These are phyloP conservation scores for Lamellibrachia columna DNA, from an alignment of 2,888 invertebrate genomes.

Conservation along the genomic window DNA sequence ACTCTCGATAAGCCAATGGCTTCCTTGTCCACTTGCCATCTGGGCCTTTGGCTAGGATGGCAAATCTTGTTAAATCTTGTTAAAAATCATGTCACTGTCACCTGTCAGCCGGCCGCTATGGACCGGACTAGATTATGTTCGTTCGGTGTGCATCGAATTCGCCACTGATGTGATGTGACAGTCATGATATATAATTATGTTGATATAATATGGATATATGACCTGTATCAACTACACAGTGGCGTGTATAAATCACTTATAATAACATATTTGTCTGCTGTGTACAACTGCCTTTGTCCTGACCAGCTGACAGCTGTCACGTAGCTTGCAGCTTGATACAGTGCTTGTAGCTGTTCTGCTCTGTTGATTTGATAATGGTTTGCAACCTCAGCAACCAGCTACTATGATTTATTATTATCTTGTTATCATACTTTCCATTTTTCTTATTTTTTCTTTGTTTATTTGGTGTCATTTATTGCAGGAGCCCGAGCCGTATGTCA, in stretches of 20 bases:
- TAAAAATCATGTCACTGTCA: neutral
- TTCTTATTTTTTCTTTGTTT: neutral
- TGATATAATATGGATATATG: neutral
- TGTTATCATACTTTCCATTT: neutral
- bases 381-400: neutral
- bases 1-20: too few species aligned
- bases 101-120: neutral
- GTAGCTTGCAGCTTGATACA: neutral
- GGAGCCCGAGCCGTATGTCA: neutral
- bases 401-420: neutral
- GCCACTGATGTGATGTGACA: neutral
- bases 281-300: neutral
- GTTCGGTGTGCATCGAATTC: neutral
- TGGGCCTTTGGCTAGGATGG: too few species aligned
- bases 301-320: neutral
- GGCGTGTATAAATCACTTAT: neutral
- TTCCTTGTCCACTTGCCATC: too few species aligned
- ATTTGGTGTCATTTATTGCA: neutral
- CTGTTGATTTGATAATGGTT: neutral
- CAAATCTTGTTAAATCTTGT: too few species aligned
- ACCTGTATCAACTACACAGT: slow-evolving; percentile 17
- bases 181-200: neutral
- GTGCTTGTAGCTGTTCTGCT: neutral
- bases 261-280: neutral
- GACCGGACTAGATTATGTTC: neutral